Conservation (phyloP, 2,888 invertebrate species). For the Rhamphomyia laevipes region DNA sequence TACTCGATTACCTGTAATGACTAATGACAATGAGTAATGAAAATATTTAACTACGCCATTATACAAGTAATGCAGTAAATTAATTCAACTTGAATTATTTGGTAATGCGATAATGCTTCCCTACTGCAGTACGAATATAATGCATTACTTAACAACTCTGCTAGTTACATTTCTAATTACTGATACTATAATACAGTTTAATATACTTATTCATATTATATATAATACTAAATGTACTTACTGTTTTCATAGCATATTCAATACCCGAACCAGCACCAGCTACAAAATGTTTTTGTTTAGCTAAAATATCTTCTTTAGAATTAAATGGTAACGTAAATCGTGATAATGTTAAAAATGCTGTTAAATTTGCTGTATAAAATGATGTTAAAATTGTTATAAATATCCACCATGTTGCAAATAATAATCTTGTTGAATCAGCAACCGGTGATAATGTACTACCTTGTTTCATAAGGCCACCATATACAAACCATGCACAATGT, state of each 20-base stretch:
- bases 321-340: constrained; percentile 72
- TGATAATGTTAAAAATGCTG: constrained; percentile 76
- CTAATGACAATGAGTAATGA: no score
- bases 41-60: no score
- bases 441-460: constrained; percentile 70
- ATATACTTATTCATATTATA: no score
- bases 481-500: constrained; percentile 71
- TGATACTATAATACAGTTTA: no score
- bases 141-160: no score
- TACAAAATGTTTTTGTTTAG: constrained; percentile 58
- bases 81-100: no score
- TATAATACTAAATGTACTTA: constrained; percentile 36
- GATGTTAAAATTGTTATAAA: constrained; percentile 78
- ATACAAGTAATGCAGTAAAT: no score
- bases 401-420: constrained; percentile 88
- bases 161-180: no score
- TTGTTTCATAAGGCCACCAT: constrained; percentile 78
- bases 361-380: constrained; percentile 83
- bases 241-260: constrained; percentile 50
- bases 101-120: no score
- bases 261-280: constrained; percentile 56
- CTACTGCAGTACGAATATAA: no score
- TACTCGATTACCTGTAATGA: no score
- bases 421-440: constrained; percentile 72
- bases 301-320: constrained; percentile 51